Evolutionary conservation across 2,888 invertebrate genomes (phyloP), one percentile per base, ranked within the genome.

Genomic region (Anthophora plumipes): DNA sequence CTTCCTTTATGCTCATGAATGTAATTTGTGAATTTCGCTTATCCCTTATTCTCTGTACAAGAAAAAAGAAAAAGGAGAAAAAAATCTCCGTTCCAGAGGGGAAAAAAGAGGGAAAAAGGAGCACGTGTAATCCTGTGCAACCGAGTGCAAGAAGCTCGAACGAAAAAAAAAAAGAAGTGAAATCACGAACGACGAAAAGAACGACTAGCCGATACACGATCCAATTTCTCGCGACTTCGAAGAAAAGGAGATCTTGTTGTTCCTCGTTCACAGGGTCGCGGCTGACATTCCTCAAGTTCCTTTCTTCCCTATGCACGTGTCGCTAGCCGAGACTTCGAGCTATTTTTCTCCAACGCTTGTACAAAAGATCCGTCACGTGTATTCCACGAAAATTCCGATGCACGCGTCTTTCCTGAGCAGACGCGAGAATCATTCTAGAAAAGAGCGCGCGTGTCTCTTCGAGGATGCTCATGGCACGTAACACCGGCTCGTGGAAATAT

Each of bases 371-470:
- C n/a, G 5, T 43, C 52, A 25, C 64, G 52, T 31, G 41, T 70
- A 9, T 50, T 69, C 39, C 25, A 67, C 50, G 20, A 37, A 78
- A 67, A 80, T 63, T 61, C 61, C 67, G n/a, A 63, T 59, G 39
- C 63, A 17, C 46, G 17, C 3, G 22, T 11, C 2, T 54, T 39
- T 17, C 37, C 61, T n/a, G 43, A 72, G 37, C 46, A 6, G n/a
- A 68, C 12, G 8, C 8, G n/a, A 14, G 20, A 11, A 8, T 0
- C 8, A 5, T 25, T 0, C 41, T 9, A 20, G 3, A n/a, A 43
- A 50, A 50, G 22, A 9, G 31, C n/a, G 14, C 39, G 12, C 14
- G 31, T 0, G 14, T 31, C 8, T 57, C 17, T n/a, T 11, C 6
- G 14, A 8, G 6, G 1, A 5, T 0, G 0, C 9, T 4, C 22